Base-by-base conservation (phyloP, 2,797 vertebrate species). In the Dendrocincla fuliginosa region DNA sequence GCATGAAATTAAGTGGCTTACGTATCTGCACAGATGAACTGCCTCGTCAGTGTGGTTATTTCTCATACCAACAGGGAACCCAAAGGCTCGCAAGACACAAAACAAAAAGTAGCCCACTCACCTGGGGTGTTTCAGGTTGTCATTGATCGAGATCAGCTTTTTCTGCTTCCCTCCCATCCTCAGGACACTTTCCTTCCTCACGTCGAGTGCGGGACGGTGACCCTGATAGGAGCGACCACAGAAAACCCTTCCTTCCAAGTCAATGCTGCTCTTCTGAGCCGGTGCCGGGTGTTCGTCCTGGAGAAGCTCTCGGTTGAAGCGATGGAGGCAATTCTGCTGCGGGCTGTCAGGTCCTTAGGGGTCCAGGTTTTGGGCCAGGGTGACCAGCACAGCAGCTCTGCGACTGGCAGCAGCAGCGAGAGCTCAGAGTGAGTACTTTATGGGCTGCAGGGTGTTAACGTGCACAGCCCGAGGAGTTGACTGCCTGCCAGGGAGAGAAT, bases 231-330 rank as follows among this genome's bases (percentile, higher is more conserved):
- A 57, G 99, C 99, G 0, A 99, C 99, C 94, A 99, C 99, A 1
- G 99, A 99, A 97, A 99, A 99, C 95, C 99, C 99, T 47, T 99
- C 99, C 81, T 99, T 99, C 97, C 99, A 99, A 98, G 99, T 99
- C 89, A 99, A 99, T 2, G 98, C 98, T 0, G 99, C 99, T 35
- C 98, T 99, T 73, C 98, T 99, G 93, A 99, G 99, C 97, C 98
- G 99, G 6, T 99, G 99, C 95, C 98, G 98, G 32, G 99, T 99
- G 94, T 98, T 99, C 25, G 99, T 99, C 69, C 98, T 99, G 86
- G 99, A 99, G 97, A 99, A 98, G 96, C 98, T 99, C 64, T 99
- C 98, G 0, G 98, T 98, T 46, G 98, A 99, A 87, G 99, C 99
- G 0, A 98, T 99, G 99, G 97, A 98, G 89, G 92, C 96, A 1